Evolutionary conservation across 2,797 vertebrate species (phyloP).

Genomic region (Erithacus rubecula): DNA sequence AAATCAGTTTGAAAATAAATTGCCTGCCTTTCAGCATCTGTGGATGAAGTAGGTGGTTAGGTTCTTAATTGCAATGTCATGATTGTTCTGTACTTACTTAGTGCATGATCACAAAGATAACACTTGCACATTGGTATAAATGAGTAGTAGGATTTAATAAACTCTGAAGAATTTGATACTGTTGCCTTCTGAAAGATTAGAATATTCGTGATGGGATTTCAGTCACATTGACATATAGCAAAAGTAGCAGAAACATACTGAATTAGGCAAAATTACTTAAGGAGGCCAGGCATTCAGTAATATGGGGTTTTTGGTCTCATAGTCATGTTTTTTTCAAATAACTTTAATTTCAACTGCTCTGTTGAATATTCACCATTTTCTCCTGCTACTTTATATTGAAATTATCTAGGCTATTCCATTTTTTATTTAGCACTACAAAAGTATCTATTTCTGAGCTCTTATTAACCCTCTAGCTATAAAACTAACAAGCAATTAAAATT

Average conservation of each 20-base stretch:
- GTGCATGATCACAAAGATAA: not conserved
- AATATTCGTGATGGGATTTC: not conserved
- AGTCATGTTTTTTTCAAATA: not conserved
- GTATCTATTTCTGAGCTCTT: not conserved
- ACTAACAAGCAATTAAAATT: not conserved
- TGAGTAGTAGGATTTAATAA: not conserved
- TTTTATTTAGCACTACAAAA: not conserved
- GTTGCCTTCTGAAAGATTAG: not conserved
- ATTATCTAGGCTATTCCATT: not conserved
- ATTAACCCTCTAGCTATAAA: not conserved
- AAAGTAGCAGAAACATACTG: not conserved
- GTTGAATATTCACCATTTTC: not conserved
- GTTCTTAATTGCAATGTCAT: not conserved
- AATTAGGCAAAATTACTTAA: not conserved
- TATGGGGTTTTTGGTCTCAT: not conserved
- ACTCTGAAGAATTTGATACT: not conserved
- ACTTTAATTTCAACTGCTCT: not conserved
- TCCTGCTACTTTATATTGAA: not conserved
- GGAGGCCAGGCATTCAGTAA: not conserved
- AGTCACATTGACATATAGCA: not conserved
- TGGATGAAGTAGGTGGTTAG: not conserved
- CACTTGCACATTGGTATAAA: not conserved
- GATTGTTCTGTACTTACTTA: not conserved
- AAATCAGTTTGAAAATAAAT: not conserved
- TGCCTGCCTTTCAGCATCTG: not conserved